Percentiles rank a stretch among this genome's conserved stretches.
Evolutionary conservation across 2,888 invertebrate genomes (phyloP).

Genomic region (Polymixis lichenea): DNA sequence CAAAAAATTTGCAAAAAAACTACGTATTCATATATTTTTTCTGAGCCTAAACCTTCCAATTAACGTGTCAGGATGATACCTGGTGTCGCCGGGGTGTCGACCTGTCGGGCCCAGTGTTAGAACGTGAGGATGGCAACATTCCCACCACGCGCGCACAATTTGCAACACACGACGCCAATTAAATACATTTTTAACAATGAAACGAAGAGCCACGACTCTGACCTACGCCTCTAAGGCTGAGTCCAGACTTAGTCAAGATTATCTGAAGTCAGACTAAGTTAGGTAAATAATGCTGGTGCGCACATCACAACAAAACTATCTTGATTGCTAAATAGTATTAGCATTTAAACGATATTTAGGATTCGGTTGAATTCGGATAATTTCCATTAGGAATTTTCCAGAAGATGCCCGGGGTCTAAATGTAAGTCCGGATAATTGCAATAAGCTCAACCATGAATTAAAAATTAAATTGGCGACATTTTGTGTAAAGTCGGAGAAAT

Average conservation of each 20-base stretch:
- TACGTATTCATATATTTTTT: conserved; percentile 28
- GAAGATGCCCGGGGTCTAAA: too few relatives aligned
- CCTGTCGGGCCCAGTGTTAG: conserved; percentile 59
- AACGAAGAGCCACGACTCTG: conserved; percentile 64
- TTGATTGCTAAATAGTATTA: neutral
- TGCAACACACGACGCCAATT: conserved; percentile 79
- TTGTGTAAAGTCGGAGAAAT: neutral
- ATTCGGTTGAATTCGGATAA: neutral
- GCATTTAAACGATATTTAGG: neutral
- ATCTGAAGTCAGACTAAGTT: neutral
- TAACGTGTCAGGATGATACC: conserved; percentile 55
- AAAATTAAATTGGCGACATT: neutral
- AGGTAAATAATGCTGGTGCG: neutral
- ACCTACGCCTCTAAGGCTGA: conserved; percentile 42
- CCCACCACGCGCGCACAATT: conserved; percentile 71
- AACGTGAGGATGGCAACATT: conserved; percentile 68
- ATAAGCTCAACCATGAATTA: too few relatives aligned
- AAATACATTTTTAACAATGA: conserved; percentile 74
- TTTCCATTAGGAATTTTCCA: neutral
- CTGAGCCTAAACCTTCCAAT: conserved; percentile 48
- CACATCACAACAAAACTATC: neutral
- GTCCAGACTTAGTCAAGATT: neutral
- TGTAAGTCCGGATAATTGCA: too few relatives aligned
- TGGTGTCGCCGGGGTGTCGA: conserved; percentile 19
- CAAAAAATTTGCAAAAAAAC: conserved; percentile 27